These are phyloP conservation scores for Hermodice carunculata DNA, from an alignment of 2,888 invertebrate species.

Conservation along the genomic window DNA sequence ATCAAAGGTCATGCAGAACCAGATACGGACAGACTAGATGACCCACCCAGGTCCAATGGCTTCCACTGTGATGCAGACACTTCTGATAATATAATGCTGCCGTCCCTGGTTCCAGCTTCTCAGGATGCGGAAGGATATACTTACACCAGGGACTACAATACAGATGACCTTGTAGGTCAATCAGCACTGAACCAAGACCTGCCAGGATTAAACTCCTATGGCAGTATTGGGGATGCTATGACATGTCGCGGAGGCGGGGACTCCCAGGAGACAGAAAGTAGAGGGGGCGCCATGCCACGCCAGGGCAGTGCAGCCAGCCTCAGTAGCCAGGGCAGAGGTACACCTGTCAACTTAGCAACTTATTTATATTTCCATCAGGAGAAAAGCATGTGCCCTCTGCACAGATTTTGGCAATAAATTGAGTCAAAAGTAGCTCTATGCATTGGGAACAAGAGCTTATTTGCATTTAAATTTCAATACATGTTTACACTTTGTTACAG, in stretches of 20 bases:
- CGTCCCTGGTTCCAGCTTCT: background rate
- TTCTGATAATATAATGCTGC: background rate
- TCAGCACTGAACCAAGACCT: background rate
- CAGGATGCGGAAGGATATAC: background rate
- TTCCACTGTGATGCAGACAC: background rate
- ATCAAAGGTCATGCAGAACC: no score
- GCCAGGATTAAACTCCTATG: background rate
- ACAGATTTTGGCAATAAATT: no score
- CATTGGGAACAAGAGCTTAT: no score
- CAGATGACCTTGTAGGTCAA: no score
- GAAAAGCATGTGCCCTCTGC: no score
- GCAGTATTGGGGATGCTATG: slow-evolving; percentile 4
- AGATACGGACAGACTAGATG: no score
- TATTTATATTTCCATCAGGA: no score
- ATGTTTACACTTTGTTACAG: no score
- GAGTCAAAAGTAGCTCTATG: no score
- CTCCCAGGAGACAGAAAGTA: background rate
- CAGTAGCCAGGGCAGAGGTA: background rate
- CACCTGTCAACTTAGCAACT: no score
- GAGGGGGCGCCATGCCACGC: background rate
- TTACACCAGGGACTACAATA: background rate
- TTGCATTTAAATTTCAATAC: no score
- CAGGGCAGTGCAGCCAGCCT: background rate
- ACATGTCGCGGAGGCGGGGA: slow-evolving; percentile 28
- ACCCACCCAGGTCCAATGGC: background rate